phyloP scores from a whole-genome alignment of 2,113 vertebrate genomes.

The Pogonocichla stellata region DNA sequence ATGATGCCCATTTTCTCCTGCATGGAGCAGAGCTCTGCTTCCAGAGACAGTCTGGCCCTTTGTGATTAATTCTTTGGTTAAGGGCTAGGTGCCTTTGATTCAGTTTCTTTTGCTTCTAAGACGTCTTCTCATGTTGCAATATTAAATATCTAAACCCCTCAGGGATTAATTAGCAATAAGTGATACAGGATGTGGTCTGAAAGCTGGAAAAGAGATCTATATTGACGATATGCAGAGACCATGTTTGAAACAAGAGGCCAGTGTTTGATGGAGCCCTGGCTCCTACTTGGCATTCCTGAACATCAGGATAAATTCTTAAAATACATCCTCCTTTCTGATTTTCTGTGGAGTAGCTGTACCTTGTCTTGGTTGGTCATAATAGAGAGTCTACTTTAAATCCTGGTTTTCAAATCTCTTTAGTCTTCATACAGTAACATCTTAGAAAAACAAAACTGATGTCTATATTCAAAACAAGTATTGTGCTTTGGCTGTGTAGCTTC shows the following conservation, averaged over 20 bases:
- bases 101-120: background rate
- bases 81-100: background rate
- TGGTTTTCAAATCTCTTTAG: background rate
- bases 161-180: constrained; percentile 41
- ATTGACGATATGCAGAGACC: background rate
- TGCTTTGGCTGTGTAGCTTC: background rate
- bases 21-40: background rate
- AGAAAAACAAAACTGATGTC: background rate
- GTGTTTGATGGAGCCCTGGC: background rate
- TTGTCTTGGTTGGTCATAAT: background rate
- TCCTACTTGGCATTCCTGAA: background rate
- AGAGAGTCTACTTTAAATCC: background rate
- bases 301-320: background rate
- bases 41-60: background rate
- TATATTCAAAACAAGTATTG: background rate
- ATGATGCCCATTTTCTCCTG: background rate
- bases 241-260: background rate
- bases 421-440: background rate
- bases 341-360: background rate
- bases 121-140: background rate
- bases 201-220: background rate
- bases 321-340: background rate
- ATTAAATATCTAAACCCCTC: background rate
- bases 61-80: constrained; percentile 20
- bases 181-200: background rate